Percentiles rank a stretch among this genome's conserved stretches.
Evolutionary conservation across 2,797 vertebrate species (phyloP).

Genomic region (Sebastolobus altivelis): DNA sequence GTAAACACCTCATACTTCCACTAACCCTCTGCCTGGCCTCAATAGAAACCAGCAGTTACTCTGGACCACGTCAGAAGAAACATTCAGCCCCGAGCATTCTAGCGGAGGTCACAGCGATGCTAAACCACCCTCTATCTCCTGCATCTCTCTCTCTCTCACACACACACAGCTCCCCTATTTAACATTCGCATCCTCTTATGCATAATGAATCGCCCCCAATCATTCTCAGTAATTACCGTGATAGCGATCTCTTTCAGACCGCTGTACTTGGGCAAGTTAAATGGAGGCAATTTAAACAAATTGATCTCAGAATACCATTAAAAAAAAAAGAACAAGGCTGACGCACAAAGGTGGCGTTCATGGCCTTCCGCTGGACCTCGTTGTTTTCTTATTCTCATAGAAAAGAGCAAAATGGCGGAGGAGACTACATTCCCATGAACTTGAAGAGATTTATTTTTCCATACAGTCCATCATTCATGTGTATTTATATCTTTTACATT

Average conservation of each 20-base stretch:
- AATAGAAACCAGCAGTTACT: conserved; percentile 16
- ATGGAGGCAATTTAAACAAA: conserved; percentile 86
- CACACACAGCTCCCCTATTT: conserved; percentile 60
- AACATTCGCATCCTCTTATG: conserved; percentile 79
- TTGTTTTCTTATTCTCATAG: conserved; percentile 31
- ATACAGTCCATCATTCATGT: conserved; percentile 8
- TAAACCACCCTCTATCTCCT: conserved; percentile 67
- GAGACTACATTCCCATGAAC: conserved; percentile 63
- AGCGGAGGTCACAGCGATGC: conserved; percentile 68
- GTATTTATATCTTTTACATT: conserved; percentile 27
- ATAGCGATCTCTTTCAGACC: conserved; percentile 80
- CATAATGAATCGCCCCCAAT: conserved; percentile 83
- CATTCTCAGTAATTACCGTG: conserved; percentile 82
- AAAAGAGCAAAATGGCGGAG: conserved; percentile 22
- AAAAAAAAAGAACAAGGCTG: conserved; percentile 74
- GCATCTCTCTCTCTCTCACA: conserved; percentile 48
- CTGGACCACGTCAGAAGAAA: conserved; percentile 28
- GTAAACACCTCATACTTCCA: neutral
- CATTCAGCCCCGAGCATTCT: conserved; percentile 24
- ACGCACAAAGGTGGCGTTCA: conserved; percentile 67
- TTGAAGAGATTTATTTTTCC: conserved; percentile 45
- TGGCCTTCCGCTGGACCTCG: conserved; percentile 48
- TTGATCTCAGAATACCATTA: conserved; percentile 85
- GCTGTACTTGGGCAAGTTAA: conserved; percentile 78
- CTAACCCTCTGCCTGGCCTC: neutral